phyloP scores from a whole-genome alignment of 2,888 invertebrate genomes.

The Flabesymbios commensalis region DNA sequence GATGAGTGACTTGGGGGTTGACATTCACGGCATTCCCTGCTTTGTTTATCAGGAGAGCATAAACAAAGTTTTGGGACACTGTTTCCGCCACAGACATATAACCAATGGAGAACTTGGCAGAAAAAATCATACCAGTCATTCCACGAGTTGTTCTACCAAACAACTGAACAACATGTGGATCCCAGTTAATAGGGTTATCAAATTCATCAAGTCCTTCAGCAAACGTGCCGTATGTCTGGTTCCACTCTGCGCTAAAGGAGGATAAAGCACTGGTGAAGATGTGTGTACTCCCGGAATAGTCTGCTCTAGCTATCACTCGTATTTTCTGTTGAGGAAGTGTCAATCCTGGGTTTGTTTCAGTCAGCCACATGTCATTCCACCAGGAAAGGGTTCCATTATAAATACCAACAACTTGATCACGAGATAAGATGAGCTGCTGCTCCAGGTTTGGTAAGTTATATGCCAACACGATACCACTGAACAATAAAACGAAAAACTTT shows the following conservation, averaged over 20 bases:
- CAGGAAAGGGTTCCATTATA: constrained; percentile 44
- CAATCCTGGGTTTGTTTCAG: constrained; percentile 34
- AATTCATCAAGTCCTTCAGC: constrained; percentile 23
- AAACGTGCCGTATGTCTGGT: constrained; percentile 41
- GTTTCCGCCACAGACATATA: constrained; percentile 48
- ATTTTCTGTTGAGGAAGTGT: constrained; percentile 39
- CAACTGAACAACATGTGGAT: background rate
- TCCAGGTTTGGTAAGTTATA: too few relatives aligned
- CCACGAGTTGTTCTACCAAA: constrained; percentile 24
- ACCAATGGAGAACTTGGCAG: constrained; percentile 41
- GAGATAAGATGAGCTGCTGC: constrained; percentile 41
- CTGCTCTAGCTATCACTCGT: constrained; percentile 44
- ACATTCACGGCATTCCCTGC: constrained; percentile 38
- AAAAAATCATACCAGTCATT: constrained; percentile 13
- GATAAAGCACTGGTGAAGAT: constrained; percentile 48
- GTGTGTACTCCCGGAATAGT: constrained; percentile 52
- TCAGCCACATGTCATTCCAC: constrained; percentile 46
- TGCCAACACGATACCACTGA: constrained; percentile 47
- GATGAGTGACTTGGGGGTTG: too few relatives aligned
- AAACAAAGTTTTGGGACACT: constrained; percentile 19
- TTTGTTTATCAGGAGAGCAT: constrained; percentile 41
- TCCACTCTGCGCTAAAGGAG: constrained; percentile 43
- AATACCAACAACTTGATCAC: constrained; percentile 46
- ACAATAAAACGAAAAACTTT: too few relatives aligned
- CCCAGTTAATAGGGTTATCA: constrained; percentile 23